Base-by-base conservation (phyloP, 2,113 vertebrate genomes). In the Pseudolaguvia tuberculata region DNA sequence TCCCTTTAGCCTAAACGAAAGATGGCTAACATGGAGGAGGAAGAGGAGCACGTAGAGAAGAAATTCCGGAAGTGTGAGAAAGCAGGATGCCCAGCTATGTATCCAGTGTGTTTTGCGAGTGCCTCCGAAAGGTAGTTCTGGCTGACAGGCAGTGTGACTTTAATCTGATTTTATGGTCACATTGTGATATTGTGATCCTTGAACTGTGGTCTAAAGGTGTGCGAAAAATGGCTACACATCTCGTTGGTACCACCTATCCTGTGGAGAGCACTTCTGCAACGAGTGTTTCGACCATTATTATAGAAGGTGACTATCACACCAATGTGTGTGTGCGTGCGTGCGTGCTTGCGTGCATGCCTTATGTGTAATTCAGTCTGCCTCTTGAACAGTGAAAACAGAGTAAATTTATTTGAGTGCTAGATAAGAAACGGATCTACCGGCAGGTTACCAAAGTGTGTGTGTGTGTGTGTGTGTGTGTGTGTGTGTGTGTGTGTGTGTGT, bases 261-360 rank as follows among this genome's bases (percentile, higher is more conserved):
- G 96, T 65, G 97, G 97, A 17, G 97, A 99, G 61, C 97, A 99
- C 87, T 99, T 99, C 85, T 99, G 96, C 86, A 99, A 99, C 31
- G 97, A 99, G 81, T 99, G 97, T 78, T 99, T 99, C 81, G 97
- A 99, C 85, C 92, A 98, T 86, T 98, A 97, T 83, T 99, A 99
- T 83, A 91, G 97, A 89, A 99, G 96, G 97, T 98, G 75, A 42
- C 39, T n/a, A 42, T 9, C 39, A n/a, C 39, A 6, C 39, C 4
- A 14, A 12, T 47, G 39, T 42, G 39, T 42, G 39, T 42, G 39
- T 7, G 39, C 1, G 39, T 42, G 39, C 9, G 39, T 42, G 39
- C 9, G 39, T 42, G 39, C 6, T 3, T 35, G 31, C 6, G 31
- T 35, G 31, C 6, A 6, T 3, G n/a, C n/a, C n/a, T n/a, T n/a